Base-by-base conservation (phyloP, 2,113 vertebrate species). In the Rhea americana region DNA sequence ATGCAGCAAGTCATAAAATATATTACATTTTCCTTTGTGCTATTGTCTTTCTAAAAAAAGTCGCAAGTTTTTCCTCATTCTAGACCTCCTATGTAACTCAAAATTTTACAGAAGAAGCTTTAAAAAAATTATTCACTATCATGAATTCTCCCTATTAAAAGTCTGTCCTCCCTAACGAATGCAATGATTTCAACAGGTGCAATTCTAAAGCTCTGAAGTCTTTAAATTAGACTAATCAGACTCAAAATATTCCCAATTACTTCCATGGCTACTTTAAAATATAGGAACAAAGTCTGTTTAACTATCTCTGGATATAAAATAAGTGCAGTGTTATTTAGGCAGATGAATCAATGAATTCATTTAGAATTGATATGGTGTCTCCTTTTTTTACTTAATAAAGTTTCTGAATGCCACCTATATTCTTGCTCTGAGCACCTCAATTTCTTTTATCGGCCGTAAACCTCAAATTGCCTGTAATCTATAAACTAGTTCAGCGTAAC, bases 191-290 rank as follows among this genome's bases (percentile, higher is more conserved):
- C 78, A 82, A 35, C 35, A 32, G 72, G 67, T 89, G 25, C n/a
- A 87, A 73, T 82, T 94, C 93, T 48, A 50, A 76, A 82, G 55
- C 87, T 85, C 78, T 92, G 37, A 89, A 91, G 74, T 55, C 51
- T 83, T 90, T 83, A 65, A 73, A 35, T 78, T 67, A 71, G 48
- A 22, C 43, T 77, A 75, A 85, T 67, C 85, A 74, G 76, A 77
- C 70, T 84, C 55, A 81, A 90, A 94, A 93, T 72, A 93, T 22
- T 91, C 74, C 45, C 17, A 90, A 72, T 90, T 88, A 76, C 63
- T 86, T 94, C 53, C 37, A 41, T 74, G 59, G 30, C 43, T 75
- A 78, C 75, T 95, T 92, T 84, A 85, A 94, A 95, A 82, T 4
- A 26, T 39, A 84, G 59, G 47, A 95, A 75, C 71, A 91, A 93